Percentiles rank a stretch among this genome's conserved stretches.
These are phyloP conservation scores for Tryphoninae sp. DNA, from an alignment of 2,888 invertebrate genomes.

Conservation along the genomic window DNA sequence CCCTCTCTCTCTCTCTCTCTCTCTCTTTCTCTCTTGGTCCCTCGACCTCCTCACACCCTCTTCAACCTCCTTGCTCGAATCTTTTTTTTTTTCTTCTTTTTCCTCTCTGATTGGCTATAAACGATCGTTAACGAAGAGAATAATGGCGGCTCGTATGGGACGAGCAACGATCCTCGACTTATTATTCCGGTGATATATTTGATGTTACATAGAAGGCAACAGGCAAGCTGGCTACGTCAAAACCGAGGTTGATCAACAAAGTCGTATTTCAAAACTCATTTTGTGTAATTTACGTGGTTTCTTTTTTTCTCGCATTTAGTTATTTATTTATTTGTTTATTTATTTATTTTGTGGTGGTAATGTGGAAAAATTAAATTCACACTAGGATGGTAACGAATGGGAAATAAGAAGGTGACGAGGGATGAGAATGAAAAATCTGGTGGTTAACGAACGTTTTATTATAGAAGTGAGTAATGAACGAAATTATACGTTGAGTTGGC, in stretches of 20 bases:
- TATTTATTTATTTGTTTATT: background rate
- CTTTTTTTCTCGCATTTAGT: background rate
- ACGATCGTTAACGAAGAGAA: conserved; percentile 70
- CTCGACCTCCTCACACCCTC: conserved; percentile 26
- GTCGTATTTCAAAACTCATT: conserved; percentile 31
- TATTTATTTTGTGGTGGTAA: background rate
- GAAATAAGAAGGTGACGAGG: no score
- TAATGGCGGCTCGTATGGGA: conserved; percentile 50
- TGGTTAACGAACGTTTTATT: no score
- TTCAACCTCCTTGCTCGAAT: background rate
- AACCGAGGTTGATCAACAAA: conserved; percentile 32
- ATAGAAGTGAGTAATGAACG: no score
- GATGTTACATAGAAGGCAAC: conserved; percentile 12
- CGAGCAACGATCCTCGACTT: conserved; percentile 30
- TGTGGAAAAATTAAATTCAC: conserved; percentile 4
- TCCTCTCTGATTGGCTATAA: conserved; percentile 72
- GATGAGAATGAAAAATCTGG: no score
- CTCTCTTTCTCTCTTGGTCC: background rate
- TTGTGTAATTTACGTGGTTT: background rate
- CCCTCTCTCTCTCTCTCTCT: background rate
- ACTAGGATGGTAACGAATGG: background rate
- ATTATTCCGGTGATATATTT: conserved; percentile 49
- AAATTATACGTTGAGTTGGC: no score
- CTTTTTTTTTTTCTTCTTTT: conserved; percentile 44
- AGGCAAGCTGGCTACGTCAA: conserved; percentile 23